Conservation (phyloP, 2,888 invertebrate species). For the Eupithecia pulchellata region DNA sequence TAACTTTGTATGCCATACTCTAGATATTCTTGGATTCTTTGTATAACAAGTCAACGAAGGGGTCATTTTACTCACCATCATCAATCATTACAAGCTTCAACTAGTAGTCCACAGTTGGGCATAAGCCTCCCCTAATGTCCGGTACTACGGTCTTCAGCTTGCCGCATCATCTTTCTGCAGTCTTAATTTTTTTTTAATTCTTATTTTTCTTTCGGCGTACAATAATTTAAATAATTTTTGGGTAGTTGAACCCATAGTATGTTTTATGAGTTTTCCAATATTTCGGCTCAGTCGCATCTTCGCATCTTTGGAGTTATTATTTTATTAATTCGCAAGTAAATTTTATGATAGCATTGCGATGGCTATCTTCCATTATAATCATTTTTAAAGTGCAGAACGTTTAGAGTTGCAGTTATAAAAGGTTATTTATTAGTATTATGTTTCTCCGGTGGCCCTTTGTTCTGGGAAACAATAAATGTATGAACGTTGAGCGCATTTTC, state of each 20-base stretch:
- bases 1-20: too few relatives aligned
- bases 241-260: too few relatives aligned
- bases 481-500: conserved; percentile 13
- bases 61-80: neutral
- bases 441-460: conserved; percentile 28
- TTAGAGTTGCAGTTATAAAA: conserved; percentile 50
- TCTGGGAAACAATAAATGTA: conserved; percentile 39
- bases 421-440: conserved; percentile 44
- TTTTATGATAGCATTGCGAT: neutral
- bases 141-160: too few relatives aligned
- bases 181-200: too few relatives aligned
- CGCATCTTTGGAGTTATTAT: neutral
- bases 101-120: neutral
- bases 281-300: neutral
- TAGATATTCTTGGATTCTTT: neutral
- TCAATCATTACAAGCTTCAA: neutral
- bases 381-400: conserved; percentile 36
- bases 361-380: neutral
- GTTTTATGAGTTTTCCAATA: neutral
- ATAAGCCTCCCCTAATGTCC: neutral
- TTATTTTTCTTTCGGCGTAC: too few relatives aligned
- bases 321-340: neutral
- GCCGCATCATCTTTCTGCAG: too few relatives aligned
- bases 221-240: too few relatives aligned
- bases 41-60: neutral